Evolutionary conservation across 2,797 vertebrate species (phyloP), one percentile per base, ranked within the genome.

Genomic region (Notoglanidium macrostoma): DNA sequence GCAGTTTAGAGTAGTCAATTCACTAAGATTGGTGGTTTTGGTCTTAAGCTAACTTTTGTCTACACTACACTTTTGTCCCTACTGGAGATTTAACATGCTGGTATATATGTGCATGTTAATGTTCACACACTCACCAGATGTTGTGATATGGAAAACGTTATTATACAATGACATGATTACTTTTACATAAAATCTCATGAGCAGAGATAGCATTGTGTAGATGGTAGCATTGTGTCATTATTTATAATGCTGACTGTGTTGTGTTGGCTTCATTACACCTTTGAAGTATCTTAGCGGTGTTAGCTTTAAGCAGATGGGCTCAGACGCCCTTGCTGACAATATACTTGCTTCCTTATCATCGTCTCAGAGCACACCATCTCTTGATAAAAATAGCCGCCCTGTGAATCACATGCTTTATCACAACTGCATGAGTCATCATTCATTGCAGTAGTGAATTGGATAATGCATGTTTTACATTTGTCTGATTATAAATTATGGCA

Each of bases 401-500:
- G 15, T 63, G 74, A 70, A 63, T 84, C 83, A 79, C 65, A 88
- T 54, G 83, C 54, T 51, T 85, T 78, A 73, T 72, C 72, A 35
- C 67, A 85, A 19, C 46, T 44, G 51, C 35, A 74, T 84, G 87
- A 85, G 74, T 80, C 76, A 88, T 80, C 2, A 51, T 79, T 87
- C 54, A 12, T 8, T 87, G 32, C 61, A 67, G 74, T 70, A 55
- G 35, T 44, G 81, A 57, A 51, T 23, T 74, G 40, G 29, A 32
- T 65, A 54, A 51, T 35, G 23, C 23, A 40, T 70, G 51, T 54
- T 72, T 86, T 79, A 23, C 7, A 40, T 67, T 40, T 57, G 32
- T 73, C 32, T 59, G 23, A 84, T 73, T 84, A 84, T 57, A 70
- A 55, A 44, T 65, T 3, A 65, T 65, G 59, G 59, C 15, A 29